Evolutionary conservation across 2,113 vertebrate species (phyloP), one percentile per base, ranked within the genome.

Genomic region (Nycticebus coucang): DNA sequence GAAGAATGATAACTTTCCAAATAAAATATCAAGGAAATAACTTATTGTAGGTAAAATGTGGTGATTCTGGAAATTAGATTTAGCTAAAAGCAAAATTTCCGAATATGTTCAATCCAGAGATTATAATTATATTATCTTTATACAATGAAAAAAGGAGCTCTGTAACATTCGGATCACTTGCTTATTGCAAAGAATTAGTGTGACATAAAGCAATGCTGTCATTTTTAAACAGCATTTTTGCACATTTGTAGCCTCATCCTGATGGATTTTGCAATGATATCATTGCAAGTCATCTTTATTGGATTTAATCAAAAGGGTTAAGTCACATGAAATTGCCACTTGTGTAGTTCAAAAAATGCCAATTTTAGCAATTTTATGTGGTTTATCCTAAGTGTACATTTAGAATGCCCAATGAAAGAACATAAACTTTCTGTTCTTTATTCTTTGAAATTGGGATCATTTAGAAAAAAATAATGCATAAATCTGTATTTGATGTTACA

Each of bases 61-160:
- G 7, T 35, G 74, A 45, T 92, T 96, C 33, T 79, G 37, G 19
- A 30, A 93, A 93, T 95, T 95, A 85, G 3, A 60, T 82, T 77
- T 79, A 7, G 53, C 45, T 74, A 59, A 83, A 75, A 3, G 4
- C 69, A 93, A 83, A 80, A 10, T 15, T 71, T 84, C 21, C 71
- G 18, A 92, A 91, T 90, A 50, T 57, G 22, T 91, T 85, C 45
- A 50, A 50, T 50, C 9, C 21, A 87, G 4, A 41, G 15, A 10
- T 78, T 77, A 86, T 69, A 66, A 93, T 83, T 9, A 87, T 64
- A 66, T 74, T 88, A 24, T 71, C 15, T 69, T 50, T 30, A 74
- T 88, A 53, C 68, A 66, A 35, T 80, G 37, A 74, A 88, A 87
- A 75, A 19, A 12, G 57, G 14, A 74, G 11, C 24, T 81, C 6